phyloP scores from a whole-genome alignment of 2,113 vertebrate genomes.

The Zootoca vivipara region DNA sequence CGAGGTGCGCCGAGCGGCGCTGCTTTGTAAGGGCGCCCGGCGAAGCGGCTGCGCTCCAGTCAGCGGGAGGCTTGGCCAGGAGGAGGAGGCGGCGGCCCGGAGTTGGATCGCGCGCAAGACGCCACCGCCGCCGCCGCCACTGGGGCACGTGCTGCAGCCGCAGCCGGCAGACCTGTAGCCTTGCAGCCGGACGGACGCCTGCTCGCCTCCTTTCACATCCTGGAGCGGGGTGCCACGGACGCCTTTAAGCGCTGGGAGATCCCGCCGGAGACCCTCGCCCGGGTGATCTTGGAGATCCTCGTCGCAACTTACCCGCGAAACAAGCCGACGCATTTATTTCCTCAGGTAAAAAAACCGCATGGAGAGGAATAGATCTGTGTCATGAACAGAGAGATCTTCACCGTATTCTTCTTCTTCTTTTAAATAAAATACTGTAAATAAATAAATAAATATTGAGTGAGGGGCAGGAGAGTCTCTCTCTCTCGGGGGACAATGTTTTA shows the following conservation, averaged over 20 bases:
- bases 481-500: background rate
- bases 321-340: constrained; percentile 25
- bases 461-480: too few relatives aligned
- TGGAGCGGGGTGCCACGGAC: background rate
- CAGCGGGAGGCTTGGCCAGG: background rate
- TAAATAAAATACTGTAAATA: too few relatives aligned
- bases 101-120: background rate
- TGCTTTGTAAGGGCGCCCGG: constrained; percentile 39
- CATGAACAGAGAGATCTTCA: background rate
- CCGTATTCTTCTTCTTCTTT: background rate
- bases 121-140: background rate
- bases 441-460: background rate
- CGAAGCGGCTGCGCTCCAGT: background rate
- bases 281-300: constrained; percentile 15
- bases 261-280: background rate
- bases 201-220: background rate
- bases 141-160: background rate
- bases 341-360: constrained; percentile 54
- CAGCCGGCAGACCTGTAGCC: background rate
- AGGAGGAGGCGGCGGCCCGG: background rate
- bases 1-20: constrained; percentile 41
- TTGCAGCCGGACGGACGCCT: background rate
- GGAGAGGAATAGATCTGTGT: background rate
- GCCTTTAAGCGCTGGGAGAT: background rate
- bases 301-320: constrained; percentile 6